Conservation (phyloP, 1,140 invertebrate genomes). For the Papilio aristodemus region DNA sequence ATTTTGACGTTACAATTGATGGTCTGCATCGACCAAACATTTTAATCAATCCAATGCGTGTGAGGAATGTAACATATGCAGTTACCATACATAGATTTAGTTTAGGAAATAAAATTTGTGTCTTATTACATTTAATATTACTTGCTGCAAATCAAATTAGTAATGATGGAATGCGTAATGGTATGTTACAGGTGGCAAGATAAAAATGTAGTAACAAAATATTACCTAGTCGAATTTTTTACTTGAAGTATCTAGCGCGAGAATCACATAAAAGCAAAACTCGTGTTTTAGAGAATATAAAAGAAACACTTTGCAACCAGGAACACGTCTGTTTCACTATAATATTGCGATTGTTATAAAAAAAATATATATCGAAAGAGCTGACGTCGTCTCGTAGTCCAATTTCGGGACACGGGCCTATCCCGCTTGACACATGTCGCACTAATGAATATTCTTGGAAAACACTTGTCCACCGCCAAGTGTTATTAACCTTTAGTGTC, state of each 20-base stretch:
- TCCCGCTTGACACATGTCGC: constrained; percentile 63
- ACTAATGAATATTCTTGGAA: constrained; percentile 61
- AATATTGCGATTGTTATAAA: background rate
- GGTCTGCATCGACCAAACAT: background rate
- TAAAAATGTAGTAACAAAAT: too few species aligned
- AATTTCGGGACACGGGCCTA: constrained; percentile 56
- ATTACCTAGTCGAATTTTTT: too few species aligned
- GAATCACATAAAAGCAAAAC: too few species aligned
- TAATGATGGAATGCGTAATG: too few species aligned
- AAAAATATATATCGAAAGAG: background rate
- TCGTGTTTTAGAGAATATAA: too few species aligned
- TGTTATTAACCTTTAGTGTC: constrained; percentile 71
- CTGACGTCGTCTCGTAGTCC: constrained; percentile 50
- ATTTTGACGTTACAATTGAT: constrained; percentile 12
- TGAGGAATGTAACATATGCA: background rate
- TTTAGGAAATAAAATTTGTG: background rate
- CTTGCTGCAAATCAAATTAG: background rate
- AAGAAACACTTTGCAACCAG: too few species aligned
- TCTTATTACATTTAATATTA: background rate
- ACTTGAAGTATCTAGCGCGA: too few species aligned
- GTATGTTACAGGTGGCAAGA: too few species aligned
- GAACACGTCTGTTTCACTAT: too few species aligned
- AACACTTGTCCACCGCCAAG: constrained; percentile 43
- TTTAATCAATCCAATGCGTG: background rate
- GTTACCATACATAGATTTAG: background rate